Conservation (phyloP, 2,888 invertebrate genomes). For the Junonia oenone region DNA sequence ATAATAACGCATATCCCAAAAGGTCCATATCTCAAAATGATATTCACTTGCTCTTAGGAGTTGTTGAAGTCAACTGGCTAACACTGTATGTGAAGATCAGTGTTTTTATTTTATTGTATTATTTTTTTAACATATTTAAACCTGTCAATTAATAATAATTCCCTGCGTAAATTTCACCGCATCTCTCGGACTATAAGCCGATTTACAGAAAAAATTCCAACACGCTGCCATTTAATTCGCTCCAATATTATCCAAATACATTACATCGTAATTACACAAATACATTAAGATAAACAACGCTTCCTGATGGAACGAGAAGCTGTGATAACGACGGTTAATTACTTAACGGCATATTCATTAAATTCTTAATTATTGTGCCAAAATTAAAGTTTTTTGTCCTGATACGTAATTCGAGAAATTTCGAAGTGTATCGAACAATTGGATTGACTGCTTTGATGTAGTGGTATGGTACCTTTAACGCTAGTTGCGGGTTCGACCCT, state of each 20-base stretch:
- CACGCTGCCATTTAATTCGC: neutral
- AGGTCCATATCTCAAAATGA: too few species aligned
- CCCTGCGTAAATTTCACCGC: neutral
- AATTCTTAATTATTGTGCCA: neutral
- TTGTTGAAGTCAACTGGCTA: too few species aligned
- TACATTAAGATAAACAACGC: neutral
- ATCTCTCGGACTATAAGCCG: neutral
- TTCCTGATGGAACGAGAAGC: neutral
- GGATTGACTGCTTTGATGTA: too few species aligned
- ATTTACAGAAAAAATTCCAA: neutral
- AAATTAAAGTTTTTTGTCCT: neutral
- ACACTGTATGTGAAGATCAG: too few species aligned
- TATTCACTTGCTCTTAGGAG: too few species aligned
- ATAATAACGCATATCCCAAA: too few species aligned
- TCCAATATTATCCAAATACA: neutral
- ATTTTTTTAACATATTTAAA: too few species aligned
- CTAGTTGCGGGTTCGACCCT: too few species aligned
- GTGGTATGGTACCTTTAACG: too few species aligned
- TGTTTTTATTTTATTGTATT: too few species aligned
- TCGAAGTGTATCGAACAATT: too few species aligned
- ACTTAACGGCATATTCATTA: neutral
- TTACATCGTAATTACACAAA: neutral
- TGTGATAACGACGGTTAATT: neutral
- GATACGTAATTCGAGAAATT: too few species aligned
- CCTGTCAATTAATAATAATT: neutral